Conservation (phyloP, 2,113 vertebrate genomes). For the Paraplagusia blochii region DNA sequence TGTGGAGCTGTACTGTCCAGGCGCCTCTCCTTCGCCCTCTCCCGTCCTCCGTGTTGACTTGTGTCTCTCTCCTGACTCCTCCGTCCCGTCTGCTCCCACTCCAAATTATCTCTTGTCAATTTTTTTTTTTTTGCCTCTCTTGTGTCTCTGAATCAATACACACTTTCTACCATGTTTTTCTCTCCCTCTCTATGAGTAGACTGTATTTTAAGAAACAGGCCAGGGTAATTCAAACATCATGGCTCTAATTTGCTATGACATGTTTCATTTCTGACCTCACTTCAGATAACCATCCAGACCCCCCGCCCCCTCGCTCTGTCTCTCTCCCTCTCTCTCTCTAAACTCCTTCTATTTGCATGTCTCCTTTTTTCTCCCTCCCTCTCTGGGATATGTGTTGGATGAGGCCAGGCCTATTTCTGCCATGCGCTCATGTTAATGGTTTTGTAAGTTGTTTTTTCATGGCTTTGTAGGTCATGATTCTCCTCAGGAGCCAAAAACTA, state of each 20-base stretch:
- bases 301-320: slow-evolving; percentile 59
- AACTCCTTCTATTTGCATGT: slow-evolving; percentile 33
- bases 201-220: slow-evolving; percentile 63
- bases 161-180: slow-evolving; percentile 31
- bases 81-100: slow-evolving; percentile 42
- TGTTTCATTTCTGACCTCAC: slow-evolving; percentile 81
- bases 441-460: slow-evolving; percentile 49
- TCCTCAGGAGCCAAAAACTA: slow-evolving; percentile 23
- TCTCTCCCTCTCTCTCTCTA: slow-evolving; percentile 31
- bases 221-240: slow-evolving; percentile 80
- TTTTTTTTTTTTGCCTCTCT: slow-evolving; percentile 33
- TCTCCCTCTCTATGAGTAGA: slow-evolving; percentile 23
- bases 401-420: slow-evolving; percentile 38
- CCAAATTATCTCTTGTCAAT: slow-evolving; percentile 43
- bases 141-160: slow-evolving; percentile 36
- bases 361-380: slow-evolving; percentile 39
- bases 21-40: slow-evolving; percentile 30
- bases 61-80: slow-evolving; percentile 47
- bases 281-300: slow-evolving; percentile 80
- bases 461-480: slow-evolving; percentile 40
- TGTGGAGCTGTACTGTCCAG: slow-evolving; percentile 39
- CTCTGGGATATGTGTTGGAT: slow-evolving; percentile 46
- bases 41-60: slow-evolving; percentile 50
- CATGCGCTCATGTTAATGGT: slow-evolving; percentile 43
- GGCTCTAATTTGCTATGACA: slow-evolving; percentile 82